phyloP scores from a whole-genome alignment of 2,797 vertebrate genomes.

The Synaphobranchus kaupii region DNA sequence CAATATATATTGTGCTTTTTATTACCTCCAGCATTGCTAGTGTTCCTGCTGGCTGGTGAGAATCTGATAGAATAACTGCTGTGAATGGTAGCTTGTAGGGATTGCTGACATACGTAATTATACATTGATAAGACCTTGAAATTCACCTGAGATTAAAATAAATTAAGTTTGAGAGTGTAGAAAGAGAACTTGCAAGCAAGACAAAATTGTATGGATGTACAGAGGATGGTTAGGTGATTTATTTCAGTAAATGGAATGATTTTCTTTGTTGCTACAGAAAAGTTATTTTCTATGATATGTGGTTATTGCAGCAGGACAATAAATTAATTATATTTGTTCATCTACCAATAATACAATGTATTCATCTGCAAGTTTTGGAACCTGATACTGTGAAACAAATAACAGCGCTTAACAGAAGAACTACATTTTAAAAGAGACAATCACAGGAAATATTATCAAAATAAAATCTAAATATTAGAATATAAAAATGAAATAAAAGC shows the following conservation, averaged over 20 bases:
- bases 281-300: not conserved
- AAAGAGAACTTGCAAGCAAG: not conserved
- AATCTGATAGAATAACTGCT: not conserved
- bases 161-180: not conserved
- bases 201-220: not conserved
- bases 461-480: not conserved
- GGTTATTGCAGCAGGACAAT: not conserved
- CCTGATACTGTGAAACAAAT: not conserved
- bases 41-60: not conserved
- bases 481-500: not conserved
- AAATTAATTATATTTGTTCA: not conserved
- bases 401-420: not conserved
- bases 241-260: not conserved
- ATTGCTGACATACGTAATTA: not conserved
- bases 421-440: not conserved
- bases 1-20: not conserved
- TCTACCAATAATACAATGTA: not conserved
- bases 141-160: not conserved
- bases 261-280: not conserved
- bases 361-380: not conserved
- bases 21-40: not conserved
- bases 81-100: not conserved
- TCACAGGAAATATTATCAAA: not conserved
- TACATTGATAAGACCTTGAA: not conserved
- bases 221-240: not conserved